A percentile compares a stretch with the other conserved stretches of the same genome.
Evolutionary conservation across 2,888 invertebrate species (phyloP).

Genomic region (Gryllus longicercus): DNA sequence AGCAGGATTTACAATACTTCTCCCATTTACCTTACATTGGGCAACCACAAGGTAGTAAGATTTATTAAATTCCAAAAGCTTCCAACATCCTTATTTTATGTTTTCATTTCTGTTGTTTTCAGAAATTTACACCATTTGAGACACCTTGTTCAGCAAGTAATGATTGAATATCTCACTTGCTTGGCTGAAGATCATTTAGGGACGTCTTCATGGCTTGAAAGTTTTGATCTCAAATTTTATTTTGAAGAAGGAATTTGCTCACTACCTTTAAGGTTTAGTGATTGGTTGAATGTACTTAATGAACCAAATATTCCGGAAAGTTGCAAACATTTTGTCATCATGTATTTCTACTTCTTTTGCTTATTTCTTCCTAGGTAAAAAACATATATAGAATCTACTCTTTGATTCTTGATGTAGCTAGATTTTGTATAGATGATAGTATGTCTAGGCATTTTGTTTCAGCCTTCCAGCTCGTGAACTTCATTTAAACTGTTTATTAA

Average conservation of each 20-base stretch:
- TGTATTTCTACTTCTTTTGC: conserved; percentile 25
- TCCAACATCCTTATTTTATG: background rate
- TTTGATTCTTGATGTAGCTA: background rate
- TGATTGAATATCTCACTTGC: conserved; percentile 23
- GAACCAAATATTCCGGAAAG: background rate
- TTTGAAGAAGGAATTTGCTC: conserved; percentile 21
- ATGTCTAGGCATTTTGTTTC: background rate
- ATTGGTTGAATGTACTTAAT: conserved; percentile 21
- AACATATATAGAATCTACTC: background rate
- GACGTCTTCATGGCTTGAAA: background rate
- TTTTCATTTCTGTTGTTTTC: background rate
- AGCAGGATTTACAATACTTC: conserved; percentile 21
- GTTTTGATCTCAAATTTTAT: conserved; percentile 20
- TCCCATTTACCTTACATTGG: conserved; percentile 19
- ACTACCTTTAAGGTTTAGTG: background rate
- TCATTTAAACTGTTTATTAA: conserved; percentile 11
- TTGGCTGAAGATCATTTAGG: conserved; percentile 20
- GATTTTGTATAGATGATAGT: no score
- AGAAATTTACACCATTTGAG: background rate
- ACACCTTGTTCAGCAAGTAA: background rate
- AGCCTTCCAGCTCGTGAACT: background rate
- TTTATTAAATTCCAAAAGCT: background rate
- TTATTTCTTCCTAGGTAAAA: conserved; percentile 22
- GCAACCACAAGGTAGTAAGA: conserved; percentile 20
- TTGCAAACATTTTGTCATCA: conserved; percentile 18